Evolutionary conservation across 2,888 invertebrate species (phyloP), one percentile per base, ranked within the genome.

Genomic region (Eupithecia exiguata): DNA sequence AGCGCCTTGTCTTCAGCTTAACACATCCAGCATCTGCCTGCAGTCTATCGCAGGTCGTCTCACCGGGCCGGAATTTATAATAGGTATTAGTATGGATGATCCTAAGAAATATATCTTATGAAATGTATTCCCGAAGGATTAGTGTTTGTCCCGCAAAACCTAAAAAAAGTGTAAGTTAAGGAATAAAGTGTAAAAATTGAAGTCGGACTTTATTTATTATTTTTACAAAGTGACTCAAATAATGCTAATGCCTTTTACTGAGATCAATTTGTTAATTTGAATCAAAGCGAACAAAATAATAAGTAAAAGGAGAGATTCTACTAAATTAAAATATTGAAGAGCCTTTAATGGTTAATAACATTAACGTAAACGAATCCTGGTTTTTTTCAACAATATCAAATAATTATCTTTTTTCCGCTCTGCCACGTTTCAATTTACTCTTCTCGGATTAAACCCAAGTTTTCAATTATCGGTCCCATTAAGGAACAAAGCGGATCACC

Each of bases 401-500:
- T 86, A 84, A 87, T 86, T 84, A 86, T 84, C 85, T 85, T 85
- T 87, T 84, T 88, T 89, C 84, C 84, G 84, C 84, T 84, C 79
- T 84, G 80, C 79, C 82, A 84, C 81, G 83, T 90, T 90, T 88
- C 90, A 87, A 90, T 91, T 89, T 90, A 88, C 86, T 84, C 83
- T 84, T 86, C 85, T 87, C 83, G 84, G 88, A 88, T 89, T 89
- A 89, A 88, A 88, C 87, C 86, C 84, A 91, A 90, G 89, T 91
- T 91, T 91, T 91, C 91, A 91, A 90, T 91, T 91, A 91, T 90
- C 88, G 89, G 84, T 80, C 83, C 88, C 88, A 88, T 90, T 90
- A 88, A 84, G 83, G 84, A 82, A 82, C 79, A 81, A 83, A 85
- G 82, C 82, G 83, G 83, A 83, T 84, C 82, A 83, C 46, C 70